A percentile compares a stretch with the other conserved stretches of the same genome.
phyloP scores from a whole-genome alignment of 2,797 vertebrate genomes.

The Poecilia gillii region DNA sequence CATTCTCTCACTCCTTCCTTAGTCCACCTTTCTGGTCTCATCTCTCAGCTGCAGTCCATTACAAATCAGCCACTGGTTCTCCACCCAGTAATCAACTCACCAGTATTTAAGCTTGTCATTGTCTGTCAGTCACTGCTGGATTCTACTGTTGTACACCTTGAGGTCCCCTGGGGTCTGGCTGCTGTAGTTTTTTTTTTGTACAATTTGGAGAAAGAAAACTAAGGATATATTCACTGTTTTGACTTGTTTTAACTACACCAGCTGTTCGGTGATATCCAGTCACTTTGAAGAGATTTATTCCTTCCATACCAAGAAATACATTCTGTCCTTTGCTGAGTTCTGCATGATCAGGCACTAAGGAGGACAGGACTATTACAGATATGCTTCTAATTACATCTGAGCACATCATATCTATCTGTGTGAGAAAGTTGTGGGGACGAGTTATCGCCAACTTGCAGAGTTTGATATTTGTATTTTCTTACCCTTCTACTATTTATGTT shows the following conservation, averaged over 20 bases:
- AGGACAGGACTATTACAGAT: slow-evolving; percentile 20
- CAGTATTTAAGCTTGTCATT: too few species aligned
- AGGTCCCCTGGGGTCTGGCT: too few species aligned
- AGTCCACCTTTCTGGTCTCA: too few species aligned
- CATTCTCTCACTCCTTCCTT: too few species aligned
- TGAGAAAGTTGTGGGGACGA: background rate
- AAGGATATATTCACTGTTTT: background rate
- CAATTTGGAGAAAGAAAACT: background rate
- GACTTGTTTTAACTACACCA: background rate
- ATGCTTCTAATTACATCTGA: slow-evolving; percentile 43
- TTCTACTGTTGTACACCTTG: too few species aligned
- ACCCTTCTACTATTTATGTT: background rate
- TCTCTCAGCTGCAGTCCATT: too few species aligned
- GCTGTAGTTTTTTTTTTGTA: background rate
- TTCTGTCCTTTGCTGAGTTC: slow-evolving; percentile 22
- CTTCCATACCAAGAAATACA: slow-evolving; percentile 58
- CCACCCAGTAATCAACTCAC: too few species aligned
- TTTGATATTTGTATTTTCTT: slow-evolving; percentile 6
- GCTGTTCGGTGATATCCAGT: slow-evolving; percentile 38
- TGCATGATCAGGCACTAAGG: slow-evolving; percentile 16
- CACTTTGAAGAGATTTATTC: slow-evolving; percentile 17
- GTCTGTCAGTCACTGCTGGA: too few species aligned
- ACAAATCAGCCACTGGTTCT: too few species aligned
- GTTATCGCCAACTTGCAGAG: slow-evolving; percentile 9
- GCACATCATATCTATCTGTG: slow-evolving; percentile 18